Base-by-base conservation (phyloP, 2,113 vertebrate species). In the Formicarius rufipectus region DNA sequence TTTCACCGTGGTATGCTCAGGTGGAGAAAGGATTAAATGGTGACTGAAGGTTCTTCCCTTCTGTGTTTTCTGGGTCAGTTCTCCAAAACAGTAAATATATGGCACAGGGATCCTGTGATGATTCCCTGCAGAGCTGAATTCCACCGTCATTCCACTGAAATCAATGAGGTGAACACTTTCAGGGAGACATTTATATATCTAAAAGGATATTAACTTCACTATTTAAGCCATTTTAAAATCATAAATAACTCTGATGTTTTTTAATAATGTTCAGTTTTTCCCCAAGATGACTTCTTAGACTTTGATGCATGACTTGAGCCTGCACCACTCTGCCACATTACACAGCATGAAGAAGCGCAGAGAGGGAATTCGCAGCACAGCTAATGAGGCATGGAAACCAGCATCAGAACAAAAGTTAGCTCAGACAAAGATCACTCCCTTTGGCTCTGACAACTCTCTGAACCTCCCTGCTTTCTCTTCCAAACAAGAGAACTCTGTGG, bases 371-470 rank as follows among this genome's bases (percentile, higher is more conserved):
- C 6, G 0, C 74, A 88, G 87, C 42, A 28, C 74, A 68, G 69
- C 39, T 88, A 93, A 81, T 68, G 84, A 93, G 69, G 69, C 75
- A 62, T 9, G 73, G 84, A 81, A 93, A 81, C 69, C 87, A 76
- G 56, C 84, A 84, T 30, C 83, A 72, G 79, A 88, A 84, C 68
- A 56, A 81, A 87, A 84, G 58, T 27, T 23, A 71, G 42, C 78
- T 87, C 78, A 89, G 28, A 30, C 56, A 78, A 87, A 81, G 74
- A 88, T 62, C 14, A 2, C 35, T 76, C 30, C 2, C 0, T 90
- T 71, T 72, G 37, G 62, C 74, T 77, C 75, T 73, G 73, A 80
- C 62, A 75, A 55, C 44, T 75, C 40, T 66, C 45, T 77, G 37
- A 81, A 35, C 40, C 40, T 80, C 7, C 33, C 33, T 12, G 6